A percentile compares a stretch with the other conserved stretches of the same genome.
phyloP scores from a whole-genome alignment of 2,888 invertebrate species.

The Pogonocherus hispidulus region DNA sequence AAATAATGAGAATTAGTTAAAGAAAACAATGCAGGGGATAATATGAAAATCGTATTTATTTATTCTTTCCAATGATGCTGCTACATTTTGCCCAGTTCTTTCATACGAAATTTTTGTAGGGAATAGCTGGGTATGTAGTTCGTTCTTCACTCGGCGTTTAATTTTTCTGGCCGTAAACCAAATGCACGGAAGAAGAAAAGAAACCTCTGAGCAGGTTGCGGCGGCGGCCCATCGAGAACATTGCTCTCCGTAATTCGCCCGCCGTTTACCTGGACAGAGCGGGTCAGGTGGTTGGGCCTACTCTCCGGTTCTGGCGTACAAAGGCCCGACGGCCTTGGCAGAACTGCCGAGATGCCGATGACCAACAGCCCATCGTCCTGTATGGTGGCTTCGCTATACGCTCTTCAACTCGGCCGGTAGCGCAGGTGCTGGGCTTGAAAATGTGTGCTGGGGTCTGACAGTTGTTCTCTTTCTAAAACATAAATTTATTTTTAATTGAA shows the following conservation, averaged over 20 bases:
- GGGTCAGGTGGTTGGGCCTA: slow-evolving; percentile 47
- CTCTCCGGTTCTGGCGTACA: slow-evolving; percentile 35
- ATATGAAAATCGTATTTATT: too few relatives aligned
- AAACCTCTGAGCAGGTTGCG: not conserved
- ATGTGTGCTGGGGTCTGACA: not conserved
- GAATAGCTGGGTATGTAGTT: too few relatives aligned
- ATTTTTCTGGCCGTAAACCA: too few relatives aligned
- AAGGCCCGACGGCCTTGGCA: slow-evolving; percentile 55
- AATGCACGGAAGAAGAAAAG: too few relatives aligned
- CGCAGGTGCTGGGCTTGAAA: slow-evolving; percentile 17
- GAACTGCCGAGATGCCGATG: slow-evolving; percentile 51
- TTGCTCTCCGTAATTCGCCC: slow-evolving; percentile 43
- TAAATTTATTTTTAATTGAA: too few relatives aligned
- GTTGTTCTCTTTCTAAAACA: not conserved
- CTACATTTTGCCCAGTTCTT: too few relatives aligned
- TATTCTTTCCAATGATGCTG: too few relatives aligned
- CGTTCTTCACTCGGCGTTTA: too few relatives aligned
- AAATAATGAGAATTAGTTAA: too few relatives aligned
- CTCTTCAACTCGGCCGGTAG: slow-evolving; percentile 30
- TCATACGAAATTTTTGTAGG: too few relatives aligned
- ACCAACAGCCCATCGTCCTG: slow-evolving; percentile 42
- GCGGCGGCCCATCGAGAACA: not conserved
- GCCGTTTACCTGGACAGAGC: slow-evolving; percentile 51
- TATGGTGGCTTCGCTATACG: slow-evolving; percentile 9
- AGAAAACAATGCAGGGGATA: too few relatives aligned